These are phyloP conservation scores for Atrichornis clamosus DNA, from an alignment of 2,113 vertebrate genomes.

Conservation along the genomic window DNA sequence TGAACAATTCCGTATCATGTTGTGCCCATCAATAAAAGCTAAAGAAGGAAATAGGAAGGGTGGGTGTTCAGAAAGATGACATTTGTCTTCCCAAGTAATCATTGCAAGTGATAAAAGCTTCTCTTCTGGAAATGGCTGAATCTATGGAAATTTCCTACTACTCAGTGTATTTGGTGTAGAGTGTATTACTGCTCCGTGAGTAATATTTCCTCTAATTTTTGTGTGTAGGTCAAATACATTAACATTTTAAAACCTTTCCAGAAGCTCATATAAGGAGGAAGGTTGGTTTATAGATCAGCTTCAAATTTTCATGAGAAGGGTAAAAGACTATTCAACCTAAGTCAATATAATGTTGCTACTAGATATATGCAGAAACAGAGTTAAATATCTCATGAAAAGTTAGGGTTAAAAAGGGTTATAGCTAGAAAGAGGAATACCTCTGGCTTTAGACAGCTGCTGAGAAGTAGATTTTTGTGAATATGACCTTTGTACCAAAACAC, in stretches of 20 bases:
- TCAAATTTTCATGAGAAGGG: background rate
- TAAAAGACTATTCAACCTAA: background rate
- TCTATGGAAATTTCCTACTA: background rate
- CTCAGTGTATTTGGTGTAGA: background rate
- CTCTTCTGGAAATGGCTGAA: background rate
- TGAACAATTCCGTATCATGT: background rate
- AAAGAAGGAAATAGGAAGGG: background rate
- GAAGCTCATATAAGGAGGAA: background rate
- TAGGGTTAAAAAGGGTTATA: background rate
- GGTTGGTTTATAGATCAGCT: background rate
- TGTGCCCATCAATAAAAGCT: background rate
- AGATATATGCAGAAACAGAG: background rate
- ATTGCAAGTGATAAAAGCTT: background rate
- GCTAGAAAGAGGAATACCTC: rapidly evolving
- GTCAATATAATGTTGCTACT: background rate
- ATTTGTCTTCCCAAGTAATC: background rate
- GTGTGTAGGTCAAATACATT: background rate
- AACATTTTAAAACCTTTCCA: background rate
- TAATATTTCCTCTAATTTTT: background rate
- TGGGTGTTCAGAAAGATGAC: rapidly evolving
- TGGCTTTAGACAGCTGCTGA: background rate
- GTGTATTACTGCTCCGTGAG: background rate
- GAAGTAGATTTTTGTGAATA: background rate
- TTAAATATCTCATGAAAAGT: background rate
- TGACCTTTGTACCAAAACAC: background rate